Percentiles rank a stretch among this genome's conserved stretches.
Evolutionary conservation across 2,797 vertebrate genomes (phyloP).

Genomic region (Arnoldichthys spilopterus): DNA sequence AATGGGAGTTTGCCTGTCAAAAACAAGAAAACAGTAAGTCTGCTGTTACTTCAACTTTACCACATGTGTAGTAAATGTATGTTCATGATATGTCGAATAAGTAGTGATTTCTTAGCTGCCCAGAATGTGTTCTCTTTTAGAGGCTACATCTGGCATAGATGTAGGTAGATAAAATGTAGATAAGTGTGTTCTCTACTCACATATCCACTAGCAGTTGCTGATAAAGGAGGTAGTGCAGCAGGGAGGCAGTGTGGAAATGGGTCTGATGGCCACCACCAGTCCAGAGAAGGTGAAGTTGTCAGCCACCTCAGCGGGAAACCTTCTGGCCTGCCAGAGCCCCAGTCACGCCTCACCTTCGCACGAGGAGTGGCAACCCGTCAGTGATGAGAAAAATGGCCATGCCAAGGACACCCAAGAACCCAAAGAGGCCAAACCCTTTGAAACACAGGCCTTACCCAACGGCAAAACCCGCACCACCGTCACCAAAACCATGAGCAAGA

Average conservation of each 20-base stretch:
- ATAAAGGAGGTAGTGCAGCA: constrained; percentile 87
- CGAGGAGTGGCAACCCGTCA: constrained; percentile 54
- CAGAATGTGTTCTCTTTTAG: neutral
- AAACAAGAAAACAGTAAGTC: constrained; percentile 92
- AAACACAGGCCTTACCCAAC: constrained; percentile 92
- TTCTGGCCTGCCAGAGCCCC: constrained; percentile 56
- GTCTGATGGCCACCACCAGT: constrained; percentile 85
- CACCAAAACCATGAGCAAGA: constrained; percentile 87
- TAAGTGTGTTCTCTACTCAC: constrained; percentile 3
- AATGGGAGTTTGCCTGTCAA: constrained; percentile 94
- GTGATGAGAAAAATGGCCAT: constrained; percentile 88
- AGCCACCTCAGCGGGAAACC: constrained; percentile 72
- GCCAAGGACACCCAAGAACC: constrained; percentile 75
- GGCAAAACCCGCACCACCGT: constrained; percentile 92
- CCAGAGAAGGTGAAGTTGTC: constrained; percentile 77
- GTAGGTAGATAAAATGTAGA: neutral
- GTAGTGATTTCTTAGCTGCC: neutral
- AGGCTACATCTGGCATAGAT: neutral
- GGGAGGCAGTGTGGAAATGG: constrained; percentile 86
- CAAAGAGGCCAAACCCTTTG: constrained; percentile 84
- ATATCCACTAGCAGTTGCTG: constrained; percentile 78
- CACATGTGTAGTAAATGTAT: neutral
- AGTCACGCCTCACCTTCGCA: constrained; percentile 35
- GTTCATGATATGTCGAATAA: neutral
- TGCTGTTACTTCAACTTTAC: neutral